Evolutionary conservation across 2,888 invertebrate genomes (phyloP).

Genomic region (Agrotis segetum): DNA sequence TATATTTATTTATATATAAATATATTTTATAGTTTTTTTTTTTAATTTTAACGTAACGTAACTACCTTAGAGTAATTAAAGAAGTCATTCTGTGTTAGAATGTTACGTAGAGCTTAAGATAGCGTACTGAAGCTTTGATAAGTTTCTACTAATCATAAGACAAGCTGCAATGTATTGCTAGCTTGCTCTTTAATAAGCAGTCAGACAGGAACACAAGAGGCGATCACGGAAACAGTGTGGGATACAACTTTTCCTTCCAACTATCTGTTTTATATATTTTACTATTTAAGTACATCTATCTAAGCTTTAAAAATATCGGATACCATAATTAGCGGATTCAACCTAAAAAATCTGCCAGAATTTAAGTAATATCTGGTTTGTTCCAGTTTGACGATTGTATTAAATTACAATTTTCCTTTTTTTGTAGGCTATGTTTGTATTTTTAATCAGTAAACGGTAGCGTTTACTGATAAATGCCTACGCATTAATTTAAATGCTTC

Average conservation of each 20-base stretch:
- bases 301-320: slow-evolving; percentile 13
- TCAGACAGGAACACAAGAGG: slow-evolving; percentile 33
- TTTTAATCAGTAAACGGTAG: not conserved
- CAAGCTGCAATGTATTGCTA: not conserved
- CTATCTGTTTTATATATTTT: not conserved
- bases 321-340: slow-evolving; percentile 39
- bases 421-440: not conserved
- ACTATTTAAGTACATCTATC: not conserved
- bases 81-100: not conserved
- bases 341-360: slow-evolving; percentile 20
- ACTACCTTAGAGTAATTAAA: not conserved
- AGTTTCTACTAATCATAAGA: slow-evolving; percentile 6
- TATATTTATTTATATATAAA: no score
- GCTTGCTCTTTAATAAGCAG: slow-evolving; percentile 10
- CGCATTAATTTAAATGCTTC: not conserved
- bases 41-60: no score
- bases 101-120: not conserved
- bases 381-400: slow-evolving; percentile 9
- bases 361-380: not conserved
- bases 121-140: not conserved
- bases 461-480: not conserved
- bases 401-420: slow-evolving; percentile 3
- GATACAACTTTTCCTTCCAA: slow-evolving; percentile 44
- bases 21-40: no score
- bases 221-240: slow-evolving; percentile 34